Evolutionary conservation across 2,113 vertebrate genomes (phyloP).

Genomic region (Xenus cinereus): DNA sequence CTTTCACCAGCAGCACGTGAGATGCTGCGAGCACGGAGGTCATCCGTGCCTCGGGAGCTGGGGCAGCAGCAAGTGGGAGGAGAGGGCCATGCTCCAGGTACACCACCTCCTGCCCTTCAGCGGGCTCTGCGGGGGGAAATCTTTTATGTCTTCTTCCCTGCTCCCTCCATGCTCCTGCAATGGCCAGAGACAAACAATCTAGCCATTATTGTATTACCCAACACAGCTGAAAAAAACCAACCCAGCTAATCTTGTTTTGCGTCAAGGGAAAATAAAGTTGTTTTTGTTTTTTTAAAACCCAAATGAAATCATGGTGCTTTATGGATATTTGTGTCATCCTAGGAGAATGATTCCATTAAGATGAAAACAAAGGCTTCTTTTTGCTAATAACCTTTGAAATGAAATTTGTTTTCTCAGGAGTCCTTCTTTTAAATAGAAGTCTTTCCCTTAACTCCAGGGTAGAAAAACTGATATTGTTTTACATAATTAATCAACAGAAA

Average conservation of each 20-base stretch:
- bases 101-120: not conserved
- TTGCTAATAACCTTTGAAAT: slow-evolving; percentile 57
- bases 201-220: slow-evolving; percentile 32
- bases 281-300: slow-evolving; percentile 39
- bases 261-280: slow-evolving; percentile 55
- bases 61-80: not conserved
- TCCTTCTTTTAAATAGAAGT: slow-evolving; percentile 8
- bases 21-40: accelerated
- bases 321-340: slow-evolving; percentile 59
- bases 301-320: slow-evolving; percentile 60
- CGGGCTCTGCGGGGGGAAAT: not conserved
- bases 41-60: accelerated
- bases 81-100: not conserved
- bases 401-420: slow-evolving; percentile 50
- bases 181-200: slow-evolving; percentile 27
- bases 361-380: slow-evolving; percentile 61
- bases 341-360: slow-evolving; percentile 57
- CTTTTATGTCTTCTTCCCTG: not conserved
- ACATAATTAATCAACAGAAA: slow-evolving; percentile 18
- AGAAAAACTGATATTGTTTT: slow-evolving; percentile 34
- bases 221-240: not conserved
- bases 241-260: slow-evolving; percentile 41
- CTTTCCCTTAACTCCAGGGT: slow-evolving; percentile 3
- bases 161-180: not conserved
- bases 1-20: accelerated